Conservation (phyloP, 2,113 vertebrate genomes). For the Brevimyrus niger region DNA sequence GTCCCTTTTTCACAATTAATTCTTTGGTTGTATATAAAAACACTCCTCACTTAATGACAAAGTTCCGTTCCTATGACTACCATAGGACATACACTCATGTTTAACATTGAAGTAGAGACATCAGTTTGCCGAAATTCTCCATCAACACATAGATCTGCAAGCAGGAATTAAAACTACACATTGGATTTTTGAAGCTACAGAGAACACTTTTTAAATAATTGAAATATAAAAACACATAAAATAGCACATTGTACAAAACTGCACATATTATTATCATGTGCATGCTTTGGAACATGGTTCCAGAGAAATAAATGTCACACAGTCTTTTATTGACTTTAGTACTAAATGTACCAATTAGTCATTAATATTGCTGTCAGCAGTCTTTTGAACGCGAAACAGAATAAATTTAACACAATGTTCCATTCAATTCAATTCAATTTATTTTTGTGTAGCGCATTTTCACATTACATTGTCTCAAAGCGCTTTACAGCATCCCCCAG, state of each 20-base stretch:
- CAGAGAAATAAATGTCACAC: not conserved
- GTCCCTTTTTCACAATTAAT: not conserved
- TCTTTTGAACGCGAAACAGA: not conserved
- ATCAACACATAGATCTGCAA: not conserved
- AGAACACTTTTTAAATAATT: not conserved
- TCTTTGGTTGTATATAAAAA: not conserved
- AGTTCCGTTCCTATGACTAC: too few relatives aligned
- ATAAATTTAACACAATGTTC: slow-evolving; percentile 4
- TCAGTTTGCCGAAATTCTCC: not conserved
- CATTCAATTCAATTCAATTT: not conserved
- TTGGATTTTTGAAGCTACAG: too few relatives aligned
- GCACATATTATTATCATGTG: not conserved
- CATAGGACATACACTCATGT: not conserved
- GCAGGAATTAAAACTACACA: too few relatives aligned
- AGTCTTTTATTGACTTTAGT: not conserved
- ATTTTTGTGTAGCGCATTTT: not conserved
- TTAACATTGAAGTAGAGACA: not conserved
- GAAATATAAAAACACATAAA: not conserved
- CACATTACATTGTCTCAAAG: not conserved
- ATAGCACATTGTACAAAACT: not conserved
- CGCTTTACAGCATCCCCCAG: not conserved
- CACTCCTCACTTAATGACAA: too few relatives aligned
- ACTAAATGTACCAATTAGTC: not conserved
- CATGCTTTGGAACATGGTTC: not conserved
- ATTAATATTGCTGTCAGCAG: slow-evolving; percentile 10